These are phyloP conservation scores for Empidonax alnorum DNA, from an alignment of 2,113 vertebrate species.

Conservation along the genomic window DNA sequence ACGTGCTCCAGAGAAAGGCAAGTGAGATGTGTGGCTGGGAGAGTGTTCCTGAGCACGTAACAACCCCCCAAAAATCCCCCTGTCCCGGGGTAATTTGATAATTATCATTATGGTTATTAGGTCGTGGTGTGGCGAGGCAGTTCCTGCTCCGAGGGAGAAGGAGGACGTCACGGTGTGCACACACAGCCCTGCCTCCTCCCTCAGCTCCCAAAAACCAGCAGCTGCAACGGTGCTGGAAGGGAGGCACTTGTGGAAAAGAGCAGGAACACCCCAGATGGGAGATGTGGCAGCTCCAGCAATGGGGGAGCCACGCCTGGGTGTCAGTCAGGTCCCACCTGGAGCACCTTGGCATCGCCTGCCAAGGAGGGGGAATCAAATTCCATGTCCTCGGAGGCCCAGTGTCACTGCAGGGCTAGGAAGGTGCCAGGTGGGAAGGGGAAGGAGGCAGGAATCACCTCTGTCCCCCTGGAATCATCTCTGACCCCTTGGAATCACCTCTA, in stretches of 20 bases:
- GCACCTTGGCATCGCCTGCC: background rate
- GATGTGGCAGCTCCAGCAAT: background rate
- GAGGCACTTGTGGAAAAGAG: background rate
- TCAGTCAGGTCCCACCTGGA: accelerated
- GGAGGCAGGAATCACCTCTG: background rate
- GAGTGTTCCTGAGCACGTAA: background rate
- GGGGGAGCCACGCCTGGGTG: accelerated
- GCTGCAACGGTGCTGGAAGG: background rate
- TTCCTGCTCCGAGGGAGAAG: background rate
- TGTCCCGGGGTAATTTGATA: background rate
- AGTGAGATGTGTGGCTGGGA: background rate
- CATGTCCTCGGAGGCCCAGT: accelerated
- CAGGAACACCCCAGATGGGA: background rate
- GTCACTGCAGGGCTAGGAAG: background rate
- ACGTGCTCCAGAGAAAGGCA: background rate
- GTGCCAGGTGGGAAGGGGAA: background rate
- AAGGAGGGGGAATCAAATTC: background rate
- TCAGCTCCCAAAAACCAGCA: background rate
- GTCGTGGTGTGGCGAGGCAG: background rate
- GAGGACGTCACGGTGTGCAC: background rate
- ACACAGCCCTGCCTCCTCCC: background rate
- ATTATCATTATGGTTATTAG: background rate
- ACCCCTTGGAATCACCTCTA: background rate
- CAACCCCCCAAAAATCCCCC: background rate
- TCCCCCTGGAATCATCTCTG: background rate